phyloP scores from a whole-genome alignment of 2,888 invertebrate genomes.

The Troides helena region DNA sequence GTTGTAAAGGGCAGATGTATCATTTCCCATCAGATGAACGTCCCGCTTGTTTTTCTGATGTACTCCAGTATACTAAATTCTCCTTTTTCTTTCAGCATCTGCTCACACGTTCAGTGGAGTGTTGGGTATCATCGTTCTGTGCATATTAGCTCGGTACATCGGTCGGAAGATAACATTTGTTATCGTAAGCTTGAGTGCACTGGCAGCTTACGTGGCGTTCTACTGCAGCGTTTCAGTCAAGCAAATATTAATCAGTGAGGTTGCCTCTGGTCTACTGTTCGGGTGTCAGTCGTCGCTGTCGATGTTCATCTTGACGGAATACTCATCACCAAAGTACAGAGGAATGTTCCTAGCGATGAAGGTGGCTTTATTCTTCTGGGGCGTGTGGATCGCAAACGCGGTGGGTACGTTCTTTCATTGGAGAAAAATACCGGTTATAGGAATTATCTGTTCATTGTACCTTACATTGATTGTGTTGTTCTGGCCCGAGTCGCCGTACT shows the following conservation, averaged over 20 bases:
- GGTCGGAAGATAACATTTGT: slow-evolving; percentile 16
- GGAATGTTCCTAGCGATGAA: slow-evolving; percentile 41
- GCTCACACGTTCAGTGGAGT: slow-evolving; percentile 8
- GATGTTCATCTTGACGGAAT: slow-evolving; percentile 35
- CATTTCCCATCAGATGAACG: too few relatives aligned
- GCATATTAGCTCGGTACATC: background rate
- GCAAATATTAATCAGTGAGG: slow-evolving; percentile 16
- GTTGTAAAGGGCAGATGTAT: too few relatives aligned
- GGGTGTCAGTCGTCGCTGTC: slow-evolving; percentile 12
- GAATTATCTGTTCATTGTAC: slow-evolving; percentile 38
- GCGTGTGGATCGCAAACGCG: slow-evolving; percentile 43
- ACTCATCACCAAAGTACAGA: slow-evolving; percentile 38
- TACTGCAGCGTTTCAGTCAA: slow-evolving; percentile 4
- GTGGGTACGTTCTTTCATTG: slow-evolving; percentile 40
- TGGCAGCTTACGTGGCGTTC: slow-evolving; percentile 15
- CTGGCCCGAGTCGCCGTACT: slow-evolving; percentile 52
- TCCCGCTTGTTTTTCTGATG: slow-evolving; percentile 3
- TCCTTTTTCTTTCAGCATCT: slow-evolving; percentile 34
- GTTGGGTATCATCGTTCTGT: slow-evolving; percentile 3
- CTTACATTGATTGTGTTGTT: slow-evolving; percentile 36
- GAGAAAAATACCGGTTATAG: slow-evolving; percentile 38
- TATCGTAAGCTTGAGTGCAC: background rate
- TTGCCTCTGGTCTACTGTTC: slow-evolving; percentile 9
- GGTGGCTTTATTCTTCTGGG: slow-evolving; percentile 40
- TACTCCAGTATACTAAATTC: background rate